phyloP scores from a whole-genome alignment of 2,113 vertebrate genomes.

The Chelonoidis abingdonii region DNA sequence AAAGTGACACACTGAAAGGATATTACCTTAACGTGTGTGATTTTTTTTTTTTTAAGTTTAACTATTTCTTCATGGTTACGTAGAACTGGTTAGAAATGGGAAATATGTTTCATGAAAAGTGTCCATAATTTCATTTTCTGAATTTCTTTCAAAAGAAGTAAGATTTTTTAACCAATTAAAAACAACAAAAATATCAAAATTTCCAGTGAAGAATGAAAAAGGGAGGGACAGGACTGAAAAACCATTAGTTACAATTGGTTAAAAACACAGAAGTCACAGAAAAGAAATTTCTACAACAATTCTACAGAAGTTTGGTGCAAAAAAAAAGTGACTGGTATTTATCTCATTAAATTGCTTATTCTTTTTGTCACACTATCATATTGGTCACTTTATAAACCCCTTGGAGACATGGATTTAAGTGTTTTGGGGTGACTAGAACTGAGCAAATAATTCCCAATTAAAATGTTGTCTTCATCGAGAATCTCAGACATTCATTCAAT shows the following conservation, averaged over 20 bases:
- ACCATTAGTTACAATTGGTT: not conserved
- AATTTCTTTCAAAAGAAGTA: not conserved
- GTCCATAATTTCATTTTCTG: not conserved
- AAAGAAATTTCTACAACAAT: not conserved
- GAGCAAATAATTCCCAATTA: constrained; percentile 58
- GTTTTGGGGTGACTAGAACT: constrained; percentile 60
- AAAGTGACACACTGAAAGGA: constrained; percentile 58
- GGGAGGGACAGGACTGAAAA: not conserved
- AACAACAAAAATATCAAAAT: not conserved
- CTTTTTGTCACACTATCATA: not conserved
- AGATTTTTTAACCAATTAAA: not conserved
- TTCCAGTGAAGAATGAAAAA: not conserved
- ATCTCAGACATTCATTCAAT: constrained; percentile 41
- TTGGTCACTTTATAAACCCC: not conserved
- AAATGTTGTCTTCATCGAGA: constrained; percentile 58
- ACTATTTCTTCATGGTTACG: constrained; percentile 36
- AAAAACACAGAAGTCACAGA: not conserved
- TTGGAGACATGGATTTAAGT: constrained; percentile 56
- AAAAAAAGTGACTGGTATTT: not conserved
- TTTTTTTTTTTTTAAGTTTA: constrained; percentile 61
- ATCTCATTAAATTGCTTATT: not conserved
- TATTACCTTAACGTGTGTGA: constrained; percentile 58
- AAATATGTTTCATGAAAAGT: not conserved
- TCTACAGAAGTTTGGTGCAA: constrained; percentile 22
- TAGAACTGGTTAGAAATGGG: not conserved